Base-by-base conservation (phyloP, 2,797 vertebrate species). In the Tarsius wallacei region DNA sequence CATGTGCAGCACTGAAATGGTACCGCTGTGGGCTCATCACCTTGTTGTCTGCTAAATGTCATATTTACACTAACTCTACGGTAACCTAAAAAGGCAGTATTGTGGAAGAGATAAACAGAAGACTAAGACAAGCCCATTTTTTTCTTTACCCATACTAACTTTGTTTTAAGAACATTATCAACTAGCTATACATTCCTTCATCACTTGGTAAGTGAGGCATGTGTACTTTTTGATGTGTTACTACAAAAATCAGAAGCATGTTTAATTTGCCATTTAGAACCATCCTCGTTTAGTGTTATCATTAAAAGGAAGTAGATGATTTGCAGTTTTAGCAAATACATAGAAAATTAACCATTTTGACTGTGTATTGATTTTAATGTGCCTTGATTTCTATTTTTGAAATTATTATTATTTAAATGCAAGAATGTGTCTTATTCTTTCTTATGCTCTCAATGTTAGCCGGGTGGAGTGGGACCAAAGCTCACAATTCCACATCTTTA, bases 151-250 rank as follows among this genome's bases (percentile, higher is more conserved):
- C 2, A 5, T 73, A 74, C 76, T 97, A 78, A 87, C 83, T 96
- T 96, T 61, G 96, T 85, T 93, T n/a, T 96, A 17, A 98, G 94
- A 80, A 90, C 66, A 1, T 82, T 87, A 64, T 68, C 83, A 91
- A 68, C 63, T 85, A 94, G 76, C 51, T 96, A 59, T 94, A 26
- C 24, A 95, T 97, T 64, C 24, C 83, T 49, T 64, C 53, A 96
- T 82, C 85, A 31, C 31, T 97, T 87, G 94, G 96, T 97, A 98
- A 98, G 96, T 97, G 87, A 92, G 96, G 85, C 78, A 86, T 93
- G 97, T 80, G 73, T 42, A 74, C 53, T 63, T 22, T 71, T 86
- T 77, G 57, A 73, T 53, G 36, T 71, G n/a, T 87, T 76, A 51
- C 3, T 78, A 26, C 6, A 71, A 73, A 77, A 33, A 85, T 86